Base-by-base conservation (phyloP, 2,888 invertebrate genomes). In the Alviniconcha strummeri region DNA sequence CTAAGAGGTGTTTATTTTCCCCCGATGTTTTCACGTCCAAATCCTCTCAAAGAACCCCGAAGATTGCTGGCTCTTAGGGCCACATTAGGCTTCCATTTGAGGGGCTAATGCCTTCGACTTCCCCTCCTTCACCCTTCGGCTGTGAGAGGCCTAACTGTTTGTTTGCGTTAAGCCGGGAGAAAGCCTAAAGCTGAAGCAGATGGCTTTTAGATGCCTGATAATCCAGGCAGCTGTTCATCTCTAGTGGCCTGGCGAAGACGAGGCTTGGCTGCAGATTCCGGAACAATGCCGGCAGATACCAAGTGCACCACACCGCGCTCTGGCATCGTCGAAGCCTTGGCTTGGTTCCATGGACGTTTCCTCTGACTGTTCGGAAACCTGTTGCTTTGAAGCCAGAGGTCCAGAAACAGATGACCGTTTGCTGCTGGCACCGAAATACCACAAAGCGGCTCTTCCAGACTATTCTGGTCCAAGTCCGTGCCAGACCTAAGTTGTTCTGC, bases 1-100 rank as follows among this genome's bases (percentile, higher is more conserved):
- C 36, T 19, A 69, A 69, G 69, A 80, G 69, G 79, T 80, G 79
- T 80, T 80, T 80, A 69, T 80, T 80, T 55, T 80, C 67, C 67
- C 69, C 15, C 9, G 60, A 52, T 67, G 36, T 77, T 80, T 69
- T 80, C 67, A 55, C 67, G 55, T 52, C 60, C 54, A 54, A 67
- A 80, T 80, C 79, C 55, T 69, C 55, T 17, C 79, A 54, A 80
- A 80, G 69, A 69, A 52, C 13, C 55, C 7, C 79, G 54, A 69
- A 52, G 79, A 80, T 67, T 54, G 77, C 36, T 36, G 3, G 79
- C 79, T 69, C 79, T 67, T 7, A 69, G 69, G 54, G n/a, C n/a
- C 79, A 69, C 79, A 67, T 67, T 55, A 80, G 64, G n/a, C 55
- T 56, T 52, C 78, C 56, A 64, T 64, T 78, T 54, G 67, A 60